Percentiles rank a stretch among this genome's conserved stretches.
Evolutionary conservation across 2,888 invertebrate species (phyloP).

Genomic region (Caenorhabditis afra): DNA sequence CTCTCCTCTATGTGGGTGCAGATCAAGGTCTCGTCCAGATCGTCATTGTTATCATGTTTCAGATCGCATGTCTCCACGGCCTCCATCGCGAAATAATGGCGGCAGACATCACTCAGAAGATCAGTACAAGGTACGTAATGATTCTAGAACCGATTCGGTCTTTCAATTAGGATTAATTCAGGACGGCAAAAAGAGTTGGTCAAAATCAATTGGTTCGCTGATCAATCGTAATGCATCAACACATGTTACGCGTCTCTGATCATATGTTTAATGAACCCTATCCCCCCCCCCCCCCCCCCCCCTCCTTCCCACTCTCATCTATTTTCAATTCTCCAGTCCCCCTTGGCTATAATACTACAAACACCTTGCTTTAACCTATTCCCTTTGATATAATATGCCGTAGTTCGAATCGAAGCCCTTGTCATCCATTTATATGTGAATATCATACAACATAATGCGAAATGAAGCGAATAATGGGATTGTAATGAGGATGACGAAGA

Average conservation of each 20-base stretch:
- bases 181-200: slow-evolving; percentile 59
- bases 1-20: slow-evolving; percentile 51
- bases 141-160: not conserved
- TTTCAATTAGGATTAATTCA: slow-evolving; percentile 4
- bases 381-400: slow-evolving; percentile 34
- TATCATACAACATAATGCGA: no score
- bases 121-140: slow-evolving; percentile 27
- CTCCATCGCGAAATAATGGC: slow-evolving; percentile 29
- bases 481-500: not conserved
- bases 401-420: no score
- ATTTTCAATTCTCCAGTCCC: not conserved
- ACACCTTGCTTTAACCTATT: no score
- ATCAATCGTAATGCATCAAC: slow-evolving; percentile 55
- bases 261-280: not conserved
- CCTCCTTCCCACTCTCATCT: no score
- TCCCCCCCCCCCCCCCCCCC: not conserved
- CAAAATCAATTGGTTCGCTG: slow-evolving; percentile 53
- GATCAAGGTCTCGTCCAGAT: not conserved
- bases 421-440: no score
- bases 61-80: slow-evolving; percentile 51
- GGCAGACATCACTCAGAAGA: slow-evolving; percentile 40
- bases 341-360: slow-evolving; percentile 34
- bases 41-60: not conserved
- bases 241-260: slow-evolving; percentile 55
- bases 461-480: not conserved